Evolutionary conservation across 1,140 invertebrate species (phyloP), one percentile per base, ranked within the genome.

Genomic region (Drosophila oshimai): DNA sequence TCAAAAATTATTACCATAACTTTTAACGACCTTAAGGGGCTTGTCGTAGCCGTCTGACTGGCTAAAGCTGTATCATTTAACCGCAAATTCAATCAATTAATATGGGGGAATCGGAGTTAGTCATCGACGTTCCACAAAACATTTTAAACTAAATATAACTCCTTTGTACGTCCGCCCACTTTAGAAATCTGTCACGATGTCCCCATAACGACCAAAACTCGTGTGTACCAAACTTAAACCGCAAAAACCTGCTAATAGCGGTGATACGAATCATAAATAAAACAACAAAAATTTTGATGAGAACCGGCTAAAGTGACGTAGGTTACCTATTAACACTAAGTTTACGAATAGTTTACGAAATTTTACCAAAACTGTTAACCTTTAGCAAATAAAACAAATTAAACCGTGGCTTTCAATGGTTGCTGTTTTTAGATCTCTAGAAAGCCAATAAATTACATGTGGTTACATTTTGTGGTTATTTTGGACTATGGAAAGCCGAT

Each of bases 271-370:
- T 20, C 13, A 54, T 33, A 58, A 13, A 44, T 20, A 37, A 57
- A 36, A 74, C 41, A 49, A 36, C 28, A 51, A 61, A 74, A 60
- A 78, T 34, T 29, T 84, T 74, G 7, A 74, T 58, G 55, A 54
- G 64, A 74, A 57, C 64, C 55, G 47, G 57, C 61, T 44, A 50
- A 44, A 60, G 54, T 86, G 80, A 83, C 80, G 80, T 83, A 69
- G 69, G 47, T 22, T 49, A 45, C n/a, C 26, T 65, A 74, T 81
- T 81, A 81, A 64, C 78, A 74, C 79, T 54, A 46, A 18, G 6
- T 31, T 39, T 60, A 53, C 46, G 39, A 13, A 49, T 17, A 34
- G 34, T 46, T 36, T 34, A 26, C 26, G 7, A 62, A 70, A 49
- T 20, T 44, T 12, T 17, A 13, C 39, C 22, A 47, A 49, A 69